Conservation (phyloP, 53 echinoderm and acorn worm genomes). For the Hippasteria phrygiana region DNA sequence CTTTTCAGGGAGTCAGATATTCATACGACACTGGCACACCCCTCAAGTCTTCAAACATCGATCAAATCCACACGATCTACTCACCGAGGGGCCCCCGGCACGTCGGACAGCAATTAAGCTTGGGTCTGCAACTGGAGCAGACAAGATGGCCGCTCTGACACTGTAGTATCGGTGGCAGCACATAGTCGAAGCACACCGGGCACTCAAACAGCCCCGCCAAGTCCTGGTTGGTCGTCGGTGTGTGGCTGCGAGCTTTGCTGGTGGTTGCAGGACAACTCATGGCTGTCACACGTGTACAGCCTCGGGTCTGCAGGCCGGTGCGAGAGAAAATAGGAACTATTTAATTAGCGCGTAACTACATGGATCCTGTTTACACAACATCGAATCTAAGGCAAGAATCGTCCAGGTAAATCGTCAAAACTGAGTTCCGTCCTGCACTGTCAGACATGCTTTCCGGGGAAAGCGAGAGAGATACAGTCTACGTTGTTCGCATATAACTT, state of each 20-base stretch:
- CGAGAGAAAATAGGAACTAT: constrained; percentile 26
- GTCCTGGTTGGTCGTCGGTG: constrained; percentile 99
- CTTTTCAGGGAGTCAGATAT: too few species aligned
- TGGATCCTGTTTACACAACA: constrained; percentile 60
- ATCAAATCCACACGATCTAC: too few species aligned
- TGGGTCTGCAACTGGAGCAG: constrained; percentile 96
- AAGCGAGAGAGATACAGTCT: not conserved
- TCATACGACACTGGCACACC: too few species aligned
- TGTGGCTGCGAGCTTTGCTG: constrained; percentile 95
- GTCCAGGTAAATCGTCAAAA: not conserved
- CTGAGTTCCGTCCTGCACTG: not conserved
- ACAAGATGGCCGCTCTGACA: constrained; percentile 99
- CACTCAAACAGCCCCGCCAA: constrained; percentile 98
- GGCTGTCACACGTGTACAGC: constrained; percentile 68
- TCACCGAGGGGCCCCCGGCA: constrained; percentile 97
- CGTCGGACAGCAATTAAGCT: constrained; percentile 95
- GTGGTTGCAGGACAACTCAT: constrained; percentile 91
- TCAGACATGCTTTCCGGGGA: not conserved
- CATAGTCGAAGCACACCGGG: constrained; percentile 99
- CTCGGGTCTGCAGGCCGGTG: not conserved
- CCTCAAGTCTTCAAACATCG: not conserved
- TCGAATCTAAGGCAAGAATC: not conserved
- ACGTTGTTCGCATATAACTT: not conserved
- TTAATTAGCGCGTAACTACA: constrained; percentile 47
- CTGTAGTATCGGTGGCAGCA: constrained; percentile 96